A percentile compares a stretch with the other conserved stretches of the same genome.
Evolutionary conservation across 1,140 invertebrate genomes (phyloP).

Genomic region (Drosophila prosaltans): DNA sequence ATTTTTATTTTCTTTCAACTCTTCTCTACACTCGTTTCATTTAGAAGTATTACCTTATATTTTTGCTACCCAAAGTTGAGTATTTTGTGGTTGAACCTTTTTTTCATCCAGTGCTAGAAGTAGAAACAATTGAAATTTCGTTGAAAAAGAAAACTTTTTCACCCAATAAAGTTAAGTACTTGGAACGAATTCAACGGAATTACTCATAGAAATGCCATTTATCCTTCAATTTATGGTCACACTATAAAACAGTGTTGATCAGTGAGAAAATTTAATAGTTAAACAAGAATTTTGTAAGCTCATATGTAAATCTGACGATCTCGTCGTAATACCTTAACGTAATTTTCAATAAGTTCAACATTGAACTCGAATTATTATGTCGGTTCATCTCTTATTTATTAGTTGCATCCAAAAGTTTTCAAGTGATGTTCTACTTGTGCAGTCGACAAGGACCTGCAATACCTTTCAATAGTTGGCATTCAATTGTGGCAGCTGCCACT

Average conservation of each 20-base stretch:
- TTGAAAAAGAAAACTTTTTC: background rate
- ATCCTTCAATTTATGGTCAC: too few relatives aligned
- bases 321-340: too few relatives aligned
- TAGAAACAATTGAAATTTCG: background rate
- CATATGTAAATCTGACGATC: too few relatives aligned
- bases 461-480: conserved; percentile 34
- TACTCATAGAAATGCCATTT: background rate
- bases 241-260: too few relatives aligned
- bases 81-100: conserved; percentile 1
- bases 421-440: background rate
- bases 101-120: background rate
- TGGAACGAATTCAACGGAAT: background rate
- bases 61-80: background rate
- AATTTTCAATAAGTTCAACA: background rate
- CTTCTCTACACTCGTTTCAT: background rate
- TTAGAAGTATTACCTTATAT: conserved; percentile 6
- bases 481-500: conserved; percentile 69
- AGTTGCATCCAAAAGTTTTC: conserved; percentile 5
- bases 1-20: conserved; percentile 39
- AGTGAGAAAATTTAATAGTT: too few relatives aligned
- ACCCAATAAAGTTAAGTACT: background rate
- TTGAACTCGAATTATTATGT: background rate
- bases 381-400: background rate
- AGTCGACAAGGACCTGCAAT: conserved; percentile 4
- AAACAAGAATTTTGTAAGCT: too few relatives aligned